Conservation (phyloP, 2,113 vertebrate genomes). For the Urocolius indicus region DNA sequence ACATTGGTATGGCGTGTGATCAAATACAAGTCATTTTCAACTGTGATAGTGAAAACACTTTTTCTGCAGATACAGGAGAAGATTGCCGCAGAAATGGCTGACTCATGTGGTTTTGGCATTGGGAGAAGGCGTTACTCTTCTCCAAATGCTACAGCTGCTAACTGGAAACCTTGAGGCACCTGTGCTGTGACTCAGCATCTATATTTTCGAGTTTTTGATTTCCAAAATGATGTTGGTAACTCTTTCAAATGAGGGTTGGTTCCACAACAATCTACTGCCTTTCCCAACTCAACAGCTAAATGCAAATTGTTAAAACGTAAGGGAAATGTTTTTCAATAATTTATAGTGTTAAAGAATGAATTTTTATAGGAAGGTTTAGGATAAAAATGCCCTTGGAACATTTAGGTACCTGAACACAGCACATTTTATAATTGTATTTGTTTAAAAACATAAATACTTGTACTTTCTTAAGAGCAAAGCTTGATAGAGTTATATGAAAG, state of each 20-base stretch:
- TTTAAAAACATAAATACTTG: not conserved
- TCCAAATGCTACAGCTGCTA: constrained; percentile 40
- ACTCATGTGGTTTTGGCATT: not conserved
- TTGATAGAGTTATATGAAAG: not conserved
- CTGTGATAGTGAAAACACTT: not conserved
- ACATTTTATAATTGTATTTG: not conserved
- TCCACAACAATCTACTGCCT: not conserved
- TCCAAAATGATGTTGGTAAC: not conserved
- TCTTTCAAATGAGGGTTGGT: not conserved
- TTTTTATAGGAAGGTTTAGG: not conserved
- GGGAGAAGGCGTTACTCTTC: not conserved
- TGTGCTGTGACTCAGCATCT: constrained; percentile 40
- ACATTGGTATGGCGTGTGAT: not conserved
- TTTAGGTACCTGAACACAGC: not conserved
- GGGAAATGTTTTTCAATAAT: not conserved
- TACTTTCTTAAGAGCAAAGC: not conserved
- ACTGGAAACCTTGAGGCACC: not conserved
- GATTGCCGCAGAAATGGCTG: not conserved
- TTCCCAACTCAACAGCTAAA: not conserved
- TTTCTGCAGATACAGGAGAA: not conserved
- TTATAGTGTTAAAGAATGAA: not conserved
- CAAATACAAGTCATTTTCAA: not conserved
- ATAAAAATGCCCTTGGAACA: not conserved
- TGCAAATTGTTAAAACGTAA: not conserved
- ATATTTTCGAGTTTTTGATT: not conserved